These are phyloP conservation scores for Parazoanthus swiftii DNA, from an alignment of 92 coral and sea anemone species.

Conservation along the genomic window DNA sequence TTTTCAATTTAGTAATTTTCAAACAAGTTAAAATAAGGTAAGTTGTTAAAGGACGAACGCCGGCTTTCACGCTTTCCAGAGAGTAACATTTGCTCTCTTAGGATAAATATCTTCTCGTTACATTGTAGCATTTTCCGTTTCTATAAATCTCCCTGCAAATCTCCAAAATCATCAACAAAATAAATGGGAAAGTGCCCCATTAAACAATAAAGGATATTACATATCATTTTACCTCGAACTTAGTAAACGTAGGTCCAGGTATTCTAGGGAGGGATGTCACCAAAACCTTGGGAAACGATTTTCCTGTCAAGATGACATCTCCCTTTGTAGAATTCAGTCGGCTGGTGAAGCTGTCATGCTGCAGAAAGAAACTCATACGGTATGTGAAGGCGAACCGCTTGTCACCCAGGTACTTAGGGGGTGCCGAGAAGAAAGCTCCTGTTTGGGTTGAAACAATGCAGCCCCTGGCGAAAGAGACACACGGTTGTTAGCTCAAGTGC, in stretches of 20 bases:
- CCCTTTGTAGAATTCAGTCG: constrained; percentile 64
- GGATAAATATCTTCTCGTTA: too few relatives aligned
- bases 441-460: constrained; percentile 47
- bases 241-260: constrained; percentile 48
- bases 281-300: constrained; percentile 65
- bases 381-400: constrained; percentile 81
- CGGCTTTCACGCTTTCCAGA: too few relatives aligned
- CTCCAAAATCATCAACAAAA: too few relatives aligned
- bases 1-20: too few relatives aligned
- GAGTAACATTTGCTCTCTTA: too few relatives aligned
- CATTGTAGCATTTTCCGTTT: too few relatives aligned
- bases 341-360: constrained; percentile 51
- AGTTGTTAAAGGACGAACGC: too few relatives aligned
- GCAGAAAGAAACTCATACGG: constrained; percentile 67
- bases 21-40: too few relatives aligned
- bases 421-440: constrained; percentile 63
- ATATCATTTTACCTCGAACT: constrained; percentile 54
- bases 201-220: too few relatives aligned
- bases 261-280: constrained; percentile 62
- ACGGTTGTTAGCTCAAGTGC: neutral
- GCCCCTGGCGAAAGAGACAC: constrained; percentile 51
- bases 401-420: constrained; percentile 69
- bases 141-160: too few relatives aligned
- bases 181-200: too few relatives aligned
- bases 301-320: constrained; percentile 83